Evolutionary conservation across 2,888 invertebrate species (phyloP), one percentile per base, ranked within the genome.

Genomic region (Merodon equestris): DNA sequence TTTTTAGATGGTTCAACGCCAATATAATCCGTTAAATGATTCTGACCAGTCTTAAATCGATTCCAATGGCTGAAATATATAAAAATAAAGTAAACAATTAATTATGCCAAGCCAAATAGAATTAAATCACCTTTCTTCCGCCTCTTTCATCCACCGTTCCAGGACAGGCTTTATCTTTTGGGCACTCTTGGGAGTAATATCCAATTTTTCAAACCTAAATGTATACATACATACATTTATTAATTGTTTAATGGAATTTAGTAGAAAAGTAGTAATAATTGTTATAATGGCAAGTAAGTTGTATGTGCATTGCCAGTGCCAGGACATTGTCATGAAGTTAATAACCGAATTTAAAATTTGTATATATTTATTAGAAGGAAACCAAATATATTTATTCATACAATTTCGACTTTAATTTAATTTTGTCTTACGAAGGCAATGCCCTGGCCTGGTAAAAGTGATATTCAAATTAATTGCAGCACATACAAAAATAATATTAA

Each of bases 91-190:
- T 12, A 15, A 42, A 19, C 17, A 9, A 9, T 19, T 17, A 7
- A 40, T n/a, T n/a, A 7, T 40, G 3, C n/a, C n/a, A 10, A 40
- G n/a, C n/a, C 10, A n/a, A 40, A n/a, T 5, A n/a, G 40, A 3
- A 40, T 40, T 27, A 12, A 27, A 9, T 89, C 89, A 97, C 94
- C 97, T 96, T 91, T 97, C 97, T 91, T 98, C 98, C 63, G 98
- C 98, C 90, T 98, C 98, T 90, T 95, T 95, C 97, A 98, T 98
- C 98, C 98, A 98, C 90, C 96, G 93, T 90, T 98, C 98, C 88
- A 98, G 92, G 85, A 98, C 98, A 84, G 98, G 98, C 90, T 98
- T 98, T 89, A 98, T 98, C 93, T 98, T 98, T 92, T 97, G 97
- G 87, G 98, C 98, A 92, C 98, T 98, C 92, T 98, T 98, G 88